A percentile compares a stretch with the other conserved stretches of the same genome.
These are phyloP conservation scores for Tragulus kanchil DNA, from an alignment of 2,113 vertebrate genomes.

Conservation along the genomic window DNA sequence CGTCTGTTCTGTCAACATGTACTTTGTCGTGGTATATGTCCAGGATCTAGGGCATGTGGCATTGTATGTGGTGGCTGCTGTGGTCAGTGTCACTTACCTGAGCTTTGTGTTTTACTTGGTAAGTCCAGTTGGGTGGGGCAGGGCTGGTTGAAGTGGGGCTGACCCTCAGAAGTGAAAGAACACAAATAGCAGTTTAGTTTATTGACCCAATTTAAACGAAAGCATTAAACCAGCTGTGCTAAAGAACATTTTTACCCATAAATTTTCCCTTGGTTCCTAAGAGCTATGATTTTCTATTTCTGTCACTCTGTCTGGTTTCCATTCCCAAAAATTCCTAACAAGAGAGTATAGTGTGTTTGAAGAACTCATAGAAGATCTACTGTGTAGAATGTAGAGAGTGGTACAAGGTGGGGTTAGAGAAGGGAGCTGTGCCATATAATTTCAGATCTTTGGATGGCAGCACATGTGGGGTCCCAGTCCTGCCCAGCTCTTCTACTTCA, in stretches of 20 bases:
- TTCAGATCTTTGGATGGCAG: neutral
- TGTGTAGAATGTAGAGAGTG: neutral
- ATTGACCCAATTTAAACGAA: neutral
- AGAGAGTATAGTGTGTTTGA: neutral
- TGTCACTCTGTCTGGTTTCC: neutral
- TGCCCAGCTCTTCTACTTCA: neutral
- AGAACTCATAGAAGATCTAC: neutral
- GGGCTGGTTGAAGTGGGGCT: neutral
- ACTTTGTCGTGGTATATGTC: slow-evolving; percentile 96
- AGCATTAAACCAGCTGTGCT: neutral
- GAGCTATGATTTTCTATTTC: slow-evolving; percentile 20
- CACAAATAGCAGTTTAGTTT: neutral
- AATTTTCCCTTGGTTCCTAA: slow-evolving; percentile 18
- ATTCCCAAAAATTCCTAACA: slow-evolving; percentile 29
- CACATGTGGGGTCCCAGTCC: neutral
- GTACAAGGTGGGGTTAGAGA: neutral
- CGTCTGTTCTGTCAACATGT: slow-evolving; percentile 95
- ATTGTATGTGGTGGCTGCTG: slow-evolving; percentile 90
- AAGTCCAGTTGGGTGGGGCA: slow-evolving; percentile 78
- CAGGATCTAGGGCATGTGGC: slow-evolving; percentile 88
- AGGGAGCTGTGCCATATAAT: neutral
- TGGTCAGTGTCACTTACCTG: slow-evolving; percentile 93
- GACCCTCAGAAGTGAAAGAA: neutral
- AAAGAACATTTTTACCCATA: slow-evolving; percentile 24
- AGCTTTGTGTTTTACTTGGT: slow-evolving; percentile 96